A percentile compares a stretch with the other conserved stretches of the same genome.
phyloP scores from a whole-genome alignment of 2,888 invertebrate genomes.

The Noctua janthina region DNA sequence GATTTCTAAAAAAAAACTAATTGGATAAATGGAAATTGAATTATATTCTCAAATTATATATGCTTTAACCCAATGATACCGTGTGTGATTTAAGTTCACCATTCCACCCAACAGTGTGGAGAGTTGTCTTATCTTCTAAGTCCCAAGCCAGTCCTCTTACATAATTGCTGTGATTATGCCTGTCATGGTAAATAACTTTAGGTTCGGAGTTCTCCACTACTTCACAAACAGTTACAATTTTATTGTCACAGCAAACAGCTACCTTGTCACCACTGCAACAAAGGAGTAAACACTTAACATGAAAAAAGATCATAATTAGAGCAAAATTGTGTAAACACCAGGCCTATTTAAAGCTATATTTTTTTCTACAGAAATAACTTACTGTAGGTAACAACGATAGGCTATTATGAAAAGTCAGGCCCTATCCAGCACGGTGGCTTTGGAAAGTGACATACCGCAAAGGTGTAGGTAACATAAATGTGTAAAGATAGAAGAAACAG shows the following conservation, averaged over 20 bases:
- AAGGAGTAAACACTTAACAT: conserved; percentile 13
- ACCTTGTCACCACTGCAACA: conserved; percentile 79
- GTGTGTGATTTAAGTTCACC: conserved; percentile 84
- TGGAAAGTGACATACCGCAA: background rate
- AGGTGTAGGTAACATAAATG: background rate
- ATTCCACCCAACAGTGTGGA: conserved; percentile 91
- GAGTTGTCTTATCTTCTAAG: conserved; percentile 73
- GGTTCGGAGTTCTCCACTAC: conserved; percentile 70
- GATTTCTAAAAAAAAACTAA: conserved; percentile 12
- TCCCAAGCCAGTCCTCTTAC: conserved; percentile 90
- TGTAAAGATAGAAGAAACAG: background rate
- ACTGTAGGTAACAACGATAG: background rate
- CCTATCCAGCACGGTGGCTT: background rate
- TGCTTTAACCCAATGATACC: conserved; percentile 61
- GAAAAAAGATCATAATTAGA: background rate
- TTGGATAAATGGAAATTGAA: conserved; percentile 13
- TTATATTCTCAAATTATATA: conserved; percentile 28
- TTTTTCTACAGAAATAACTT: background rate
- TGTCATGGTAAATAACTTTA: conserved; percentile 78
- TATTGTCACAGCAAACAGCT: conserved; percentile 87
- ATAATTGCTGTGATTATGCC: conserved; percentile 84
- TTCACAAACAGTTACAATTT: conserved; percentile 82
- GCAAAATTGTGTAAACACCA: background rate
- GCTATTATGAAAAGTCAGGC: background rate
- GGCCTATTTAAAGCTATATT: background rate